Percentiles rank a stretch among this genome's conserved stretches.
Conservation (phyloP, 2,797 vertebrate genomes). For the Phoxinus dragarum region DNA sequence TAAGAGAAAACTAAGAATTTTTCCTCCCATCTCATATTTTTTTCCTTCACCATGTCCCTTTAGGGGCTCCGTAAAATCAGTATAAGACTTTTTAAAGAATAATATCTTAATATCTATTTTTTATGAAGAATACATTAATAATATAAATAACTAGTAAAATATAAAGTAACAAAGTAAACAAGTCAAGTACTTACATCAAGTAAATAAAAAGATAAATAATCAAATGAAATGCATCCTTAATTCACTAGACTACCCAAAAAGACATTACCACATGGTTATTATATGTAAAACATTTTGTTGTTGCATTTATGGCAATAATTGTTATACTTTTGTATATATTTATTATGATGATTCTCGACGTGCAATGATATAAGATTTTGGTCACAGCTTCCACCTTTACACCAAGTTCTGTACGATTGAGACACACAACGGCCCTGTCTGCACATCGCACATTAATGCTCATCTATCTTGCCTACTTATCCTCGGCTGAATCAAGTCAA, state of each 20-base stretch:
- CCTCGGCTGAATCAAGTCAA: conserved; percentile 2
- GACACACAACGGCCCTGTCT: background rate
- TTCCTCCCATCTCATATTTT: background rate
- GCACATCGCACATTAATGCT: conserved; percentile 4
- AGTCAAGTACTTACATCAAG: background rate
- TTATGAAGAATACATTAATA: background rate
- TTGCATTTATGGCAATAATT: background rate
- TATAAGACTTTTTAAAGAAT: background rate
- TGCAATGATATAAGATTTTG: background rate
- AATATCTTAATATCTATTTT: background rate
- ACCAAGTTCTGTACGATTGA: background rate
- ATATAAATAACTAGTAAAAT: background rate
- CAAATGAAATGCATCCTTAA: background rate
- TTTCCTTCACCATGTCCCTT: background rate
- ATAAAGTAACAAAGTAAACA: background rate
- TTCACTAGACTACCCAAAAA: background rate
- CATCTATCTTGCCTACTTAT: background rate
- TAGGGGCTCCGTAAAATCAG: too few species aligned
- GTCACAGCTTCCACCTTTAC: background rate
- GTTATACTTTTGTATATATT: background rate
- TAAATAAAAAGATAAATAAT: background rate
- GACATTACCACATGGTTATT: background rate
- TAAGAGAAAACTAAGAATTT: background rate
- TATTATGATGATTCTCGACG: background rate
- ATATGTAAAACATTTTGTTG: background rate